These are phyloP conservation scores for Iphiclides podalirius DNA, from an alignment of 2,888 invertebrate species.

Conservation along the genomic window DNA sequence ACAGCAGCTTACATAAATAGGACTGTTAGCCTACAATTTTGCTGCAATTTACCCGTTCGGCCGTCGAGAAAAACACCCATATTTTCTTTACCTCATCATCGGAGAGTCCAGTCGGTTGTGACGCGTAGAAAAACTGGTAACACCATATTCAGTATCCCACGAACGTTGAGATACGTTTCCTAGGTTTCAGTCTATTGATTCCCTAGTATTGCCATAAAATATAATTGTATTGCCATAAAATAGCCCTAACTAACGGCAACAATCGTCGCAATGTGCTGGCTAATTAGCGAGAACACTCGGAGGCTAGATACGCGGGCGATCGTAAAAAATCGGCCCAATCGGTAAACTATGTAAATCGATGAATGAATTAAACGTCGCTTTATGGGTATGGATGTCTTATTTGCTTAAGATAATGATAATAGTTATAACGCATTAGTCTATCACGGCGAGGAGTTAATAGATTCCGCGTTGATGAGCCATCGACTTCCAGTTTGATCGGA, in stretches of 20 bases:
- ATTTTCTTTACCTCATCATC: conserved; percentile 13
- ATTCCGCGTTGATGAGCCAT: background rate
- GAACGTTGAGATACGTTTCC: conserved; percentile 21
- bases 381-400: conserved; percentile 10
- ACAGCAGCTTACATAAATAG: no score
- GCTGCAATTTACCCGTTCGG: conserved; percentile 9
- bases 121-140: conserved; percentile 20
- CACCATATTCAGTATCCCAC: conserved; percentile 18
- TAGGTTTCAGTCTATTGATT: conserved; percentile 23
- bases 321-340: conserved; percentile 18
- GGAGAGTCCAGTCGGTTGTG: conserved; percentile 10
- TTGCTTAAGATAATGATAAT: conserved; percentile 3
- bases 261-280: conserved; percentile 11
- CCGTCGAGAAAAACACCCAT: background rate
- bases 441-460: background rate
- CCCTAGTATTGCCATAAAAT: conserved; percentile 16
- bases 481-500: background rate
- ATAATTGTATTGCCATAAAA: no score
- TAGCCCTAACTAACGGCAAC: conserved; percentile 14
- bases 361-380: conserved; percentile 1
- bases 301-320: conserved; percentile 9
- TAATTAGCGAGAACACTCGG: conserved; percentile 8
- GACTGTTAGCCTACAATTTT: no score
- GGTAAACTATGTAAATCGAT: conserved; percentile 12
- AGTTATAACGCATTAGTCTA: background rate